phyloP scores from a whole-genome alignment of 2,888 invertebrate species.

The Agrilus biguttatus region DNA sequence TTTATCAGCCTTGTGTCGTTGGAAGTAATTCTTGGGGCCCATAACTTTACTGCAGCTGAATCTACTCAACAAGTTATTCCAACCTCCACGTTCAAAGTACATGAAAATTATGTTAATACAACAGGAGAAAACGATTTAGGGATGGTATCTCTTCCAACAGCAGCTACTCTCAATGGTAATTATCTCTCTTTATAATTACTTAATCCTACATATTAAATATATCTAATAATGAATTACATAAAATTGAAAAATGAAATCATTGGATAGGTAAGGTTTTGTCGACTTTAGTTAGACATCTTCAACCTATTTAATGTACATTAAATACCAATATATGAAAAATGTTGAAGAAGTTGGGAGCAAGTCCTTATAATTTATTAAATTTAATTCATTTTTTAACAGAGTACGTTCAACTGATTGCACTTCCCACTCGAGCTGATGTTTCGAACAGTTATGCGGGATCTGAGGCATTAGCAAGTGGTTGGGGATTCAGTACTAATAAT shows the following conservation, averaged over 20 bases:
- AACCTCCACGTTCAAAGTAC: too few species aligned
- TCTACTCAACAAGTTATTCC: conserved; percentile 18
- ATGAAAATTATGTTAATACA: conserved; percentile 7
- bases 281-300: too few species aligned
- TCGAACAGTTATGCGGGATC: conserved; percentile 13
- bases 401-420: conserved; percentile 7
- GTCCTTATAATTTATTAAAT: not conserved
- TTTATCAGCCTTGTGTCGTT: conserved; percentile 9
- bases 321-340: too few species aligned
- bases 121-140: conserved; percentile 21
- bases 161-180: conserved; percentile 28
- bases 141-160: conserved; percentile 30
- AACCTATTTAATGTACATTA: too few species aligned
- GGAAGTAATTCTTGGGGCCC: conserved; percentile 16
- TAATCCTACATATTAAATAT: too few species aligned
- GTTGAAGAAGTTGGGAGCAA: too few species aligned
- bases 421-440: conserved; percentile 15
- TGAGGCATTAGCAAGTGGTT: conserved; percentile 31
- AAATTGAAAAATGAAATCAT: too few species aligned
- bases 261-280: too few species aligned
- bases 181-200: conserved; percentile 11
- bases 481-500: conserved; percentile 30
- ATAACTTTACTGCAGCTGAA: conserved; percentile 21
- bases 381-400: conserved; percentile 3
- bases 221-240: too few species aligned